Conservation (phyloP, 1,140 invertebrate genomes). For the Macrobrachium rosenbergii region DNA sequence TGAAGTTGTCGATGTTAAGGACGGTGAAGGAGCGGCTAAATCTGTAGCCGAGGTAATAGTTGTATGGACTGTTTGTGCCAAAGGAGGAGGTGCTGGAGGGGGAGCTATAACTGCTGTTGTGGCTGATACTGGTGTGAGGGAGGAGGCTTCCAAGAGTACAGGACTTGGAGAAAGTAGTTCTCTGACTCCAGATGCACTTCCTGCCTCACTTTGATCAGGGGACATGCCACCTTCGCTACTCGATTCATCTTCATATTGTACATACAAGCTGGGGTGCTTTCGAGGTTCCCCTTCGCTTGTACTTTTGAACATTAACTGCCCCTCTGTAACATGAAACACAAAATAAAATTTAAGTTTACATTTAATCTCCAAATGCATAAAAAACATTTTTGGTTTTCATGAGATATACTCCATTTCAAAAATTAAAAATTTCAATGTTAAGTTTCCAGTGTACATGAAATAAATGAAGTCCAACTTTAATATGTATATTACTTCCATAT, state of each 20-base stretch:
- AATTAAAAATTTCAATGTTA: too few relatives aligned
- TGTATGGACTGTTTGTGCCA: slow-evolving; percentile 70
- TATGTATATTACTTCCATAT: too few relatives aligned
- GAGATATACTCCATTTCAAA: too few relatives aligned
- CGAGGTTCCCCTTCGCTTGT: slow-evolving; percentile 89
- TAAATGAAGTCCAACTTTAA: too few relatives aligned
- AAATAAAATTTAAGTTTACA: neutral
- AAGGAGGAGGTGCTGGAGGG: slow-evolving; percentile 69
- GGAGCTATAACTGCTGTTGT: slow-evolving; percentile 72
- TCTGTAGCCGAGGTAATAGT: slow-evolving; percentile 50
- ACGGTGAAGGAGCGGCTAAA: slow-evolving; percentile 68
- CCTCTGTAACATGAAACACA: slow-evolving; percentile 75
- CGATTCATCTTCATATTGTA: slow-evolving; percentile 86
- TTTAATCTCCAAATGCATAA: neutral
- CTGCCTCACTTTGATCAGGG: slow-evolving; percentile 67
- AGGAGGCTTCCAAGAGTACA: slow-evolving; percentile 69
- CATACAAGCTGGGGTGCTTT: slow-evolving; percentile 85
- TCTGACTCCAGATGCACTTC: slow-evolving; percentile 35
- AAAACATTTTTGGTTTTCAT: too few relatives aligned
- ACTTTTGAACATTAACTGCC: slow-evolving; percentile 90
- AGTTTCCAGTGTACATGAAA: too few relatives aligned
- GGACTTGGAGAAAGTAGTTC: slow-evolving; percentile 46
- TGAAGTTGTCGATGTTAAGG: slow-evolving; percentile 70
- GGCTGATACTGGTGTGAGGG: slow-evolving; percentile 75
- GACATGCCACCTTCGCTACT: slow-evolving; percentile 80